These are phyloP conservation scores for Venustaconcha ellipsiformis DNA, from an alignment of 1,140 invertebrate species.

Conservation along the genomic window DNA sequence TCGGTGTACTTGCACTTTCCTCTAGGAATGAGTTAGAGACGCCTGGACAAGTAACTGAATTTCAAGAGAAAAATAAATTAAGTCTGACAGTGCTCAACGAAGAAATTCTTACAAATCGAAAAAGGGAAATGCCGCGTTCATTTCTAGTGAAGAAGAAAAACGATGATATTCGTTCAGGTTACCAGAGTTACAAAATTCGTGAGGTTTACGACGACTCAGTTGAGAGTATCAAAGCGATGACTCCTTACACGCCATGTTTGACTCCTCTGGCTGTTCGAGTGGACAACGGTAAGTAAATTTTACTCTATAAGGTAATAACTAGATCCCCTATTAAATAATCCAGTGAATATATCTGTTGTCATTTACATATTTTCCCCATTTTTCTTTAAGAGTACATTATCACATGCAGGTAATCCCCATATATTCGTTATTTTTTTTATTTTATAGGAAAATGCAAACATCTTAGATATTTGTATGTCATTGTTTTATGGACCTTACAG, in stretches of 20 bases:
- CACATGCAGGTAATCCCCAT: background rate
- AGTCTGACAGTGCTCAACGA: no score
- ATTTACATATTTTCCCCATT: no score
- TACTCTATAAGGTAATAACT: background rate
- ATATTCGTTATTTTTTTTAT: background rate
- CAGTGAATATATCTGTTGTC: background rate
- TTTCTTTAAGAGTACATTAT: background rate
- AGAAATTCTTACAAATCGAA: background rate
- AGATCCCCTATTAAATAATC: background rate
- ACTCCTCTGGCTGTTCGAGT: conserved; percentile 56
- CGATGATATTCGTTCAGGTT: conserved; percentile 35
- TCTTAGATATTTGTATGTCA: background rate
- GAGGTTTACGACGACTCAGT: conserved; percentile 43
- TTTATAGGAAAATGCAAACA: background rate
- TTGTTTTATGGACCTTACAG: no score
- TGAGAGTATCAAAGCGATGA: conserved; percentile 48
- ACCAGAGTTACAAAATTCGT: conserved; percentile 42
- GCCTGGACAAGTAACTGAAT: no score
- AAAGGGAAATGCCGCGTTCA: conserved; percentile 66
- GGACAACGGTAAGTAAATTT: conserved; percentile 57
- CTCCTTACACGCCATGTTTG: conserved; percentile 49
- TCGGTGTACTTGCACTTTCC: no score
- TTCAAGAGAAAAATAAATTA: no score
- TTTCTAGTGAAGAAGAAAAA: conserved; percentile 70
- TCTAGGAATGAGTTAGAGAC: no score